These are phyloP conservation scores for Zaprionus obscuricornis DNA, from an alignment of 2,888 invertebrate species.

Conservation along the genomic window DNA sequence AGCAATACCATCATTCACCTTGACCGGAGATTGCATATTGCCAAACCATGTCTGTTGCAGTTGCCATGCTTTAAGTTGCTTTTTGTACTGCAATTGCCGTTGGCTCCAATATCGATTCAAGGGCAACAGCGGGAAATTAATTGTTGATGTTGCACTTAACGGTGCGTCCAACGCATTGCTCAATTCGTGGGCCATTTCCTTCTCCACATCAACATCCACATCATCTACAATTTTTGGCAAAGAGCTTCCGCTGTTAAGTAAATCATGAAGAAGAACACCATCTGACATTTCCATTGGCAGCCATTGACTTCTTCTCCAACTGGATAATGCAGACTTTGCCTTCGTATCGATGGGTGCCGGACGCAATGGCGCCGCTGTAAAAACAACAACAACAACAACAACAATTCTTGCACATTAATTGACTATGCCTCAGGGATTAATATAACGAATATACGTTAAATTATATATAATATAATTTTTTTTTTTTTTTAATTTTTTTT, in stretches of 20 bases:
- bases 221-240: slow-evolving; percentile 51
- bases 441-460: slow-evolving; percentile 12
- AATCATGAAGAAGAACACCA: slow-evolving; percentile 18
- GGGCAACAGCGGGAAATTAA: slow-evolving; percentile 41
- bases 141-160: slow-evolving; percentile 1
- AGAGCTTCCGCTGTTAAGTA: slow-evolving; percentile 53
- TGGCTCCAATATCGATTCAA: slow-evolving; percentile 24
- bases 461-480: no score
- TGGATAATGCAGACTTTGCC: slow-evolving; percentile 1
- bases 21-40: slow-evolving; percentile 63
- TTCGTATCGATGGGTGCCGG: slow-evolving; percentile 31
- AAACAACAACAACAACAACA: slow-evolving; percentile 6
- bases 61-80: slow-evolving; percentile 40
- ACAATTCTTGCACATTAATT: slow-evolving; percentile 39
- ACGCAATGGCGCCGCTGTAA: slow-evolving; percentile 48
- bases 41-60: slow-evolving; percentile 43
- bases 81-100: slow-evolving; percentile 26
- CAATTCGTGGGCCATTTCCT: slow-evolving; percentile 53
- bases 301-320: slow-evolving; percentile 40
- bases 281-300: slow-evolving; percentile 24
- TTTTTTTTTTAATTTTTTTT: no score
- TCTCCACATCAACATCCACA: no score
- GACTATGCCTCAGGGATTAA: slow-evolving; percentile 26
- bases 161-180: slow-evolving; percentile 9
- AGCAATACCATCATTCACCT: background rate